Base-by-base conservation (phyloP, 2,888 invertebrate species). In the Poecilus cupreus region DNA sequence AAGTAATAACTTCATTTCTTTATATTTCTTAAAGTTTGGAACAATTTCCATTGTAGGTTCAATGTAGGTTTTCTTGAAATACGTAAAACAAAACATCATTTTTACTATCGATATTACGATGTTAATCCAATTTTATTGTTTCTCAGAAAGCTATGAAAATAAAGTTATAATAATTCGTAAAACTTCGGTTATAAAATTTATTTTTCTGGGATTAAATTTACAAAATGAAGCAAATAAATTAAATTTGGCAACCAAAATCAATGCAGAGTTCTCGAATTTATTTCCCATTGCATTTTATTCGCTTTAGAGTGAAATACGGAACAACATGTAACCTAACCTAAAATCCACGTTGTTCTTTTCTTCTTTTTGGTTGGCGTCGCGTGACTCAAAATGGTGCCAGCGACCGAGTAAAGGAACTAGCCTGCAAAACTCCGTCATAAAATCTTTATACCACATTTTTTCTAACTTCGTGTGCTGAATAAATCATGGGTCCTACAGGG, bases 381-480 rank as follows among this genome's bases (percentile, higher is more conserved):
- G 76, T 76, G 76, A 76, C 57, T 22, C n/a, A 57, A 37, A 76
- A 76, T 32, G 76, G 76, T 76, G 76, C 54, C 57, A 76, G 51
- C 76, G 54, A 57, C 57, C 26, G 49, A 74, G 26, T 32, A 16
- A 75, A 51, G 32, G 51, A 75, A 75, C 49, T 75, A 18, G 26
- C 49, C 49, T 22, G 39, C 22, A n/a, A n/a, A 16, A 49, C 18
- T 74, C 57, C 43, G 32, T 13, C 24, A 75, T 75, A 76, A 76
- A 76, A 76, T 76, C 54, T 76, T 54, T 76, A 76, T 57, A n/a
- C 22, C 10, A 57, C 37, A 76, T 76, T 76, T 76, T 76, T 32
- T 57, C 54, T 75, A 75, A 32, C 51, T 26, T 26, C 39, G 51
- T 51, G 70, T 24, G 39, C 37, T 76, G 76, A 76, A 76, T 76